Percentiles rank a stretch among this genome's conserved stretches.
These are phyloP conservation scores for Syngnathus scovelli DNA, from an alignment of 2,113 vertebrate species.

Conservation along the genomic window DNA sequence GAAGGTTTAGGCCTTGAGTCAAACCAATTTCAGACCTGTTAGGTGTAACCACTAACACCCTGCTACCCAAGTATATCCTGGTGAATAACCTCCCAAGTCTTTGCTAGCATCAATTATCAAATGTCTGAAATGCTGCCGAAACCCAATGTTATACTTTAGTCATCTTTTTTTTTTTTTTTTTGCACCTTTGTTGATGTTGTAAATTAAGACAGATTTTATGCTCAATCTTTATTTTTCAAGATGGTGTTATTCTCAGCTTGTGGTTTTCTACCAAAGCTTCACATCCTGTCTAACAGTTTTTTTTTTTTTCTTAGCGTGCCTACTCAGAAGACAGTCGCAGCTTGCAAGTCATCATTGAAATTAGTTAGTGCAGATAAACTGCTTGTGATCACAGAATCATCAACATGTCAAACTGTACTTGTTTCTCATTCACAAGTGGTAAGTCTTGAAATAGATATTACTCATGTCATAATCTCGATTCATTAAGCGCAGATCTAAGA, in stretches of 20 bases:
- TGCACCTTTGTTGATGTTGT: background rate
- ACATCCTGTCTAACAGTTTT: slow-evolving; percentile 53
- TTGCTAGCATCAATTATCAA: background rate
- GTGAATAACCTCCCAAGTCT: background rate
- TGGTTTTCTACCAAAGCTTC: slow-evolving; percentile 67
- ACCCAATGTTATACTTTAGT: background rate
- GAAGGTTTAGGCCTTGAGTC: background rate
- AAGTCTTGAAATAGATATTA: slow-evolving; percentile 25
- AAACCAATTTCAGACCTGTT: background rate
- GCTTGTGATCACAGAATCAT: background rate
- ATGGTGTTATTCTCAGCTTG: slow-evolving; percentile 29
- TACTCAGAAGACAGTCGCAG: background rate
- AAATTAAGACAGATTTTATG: no score
- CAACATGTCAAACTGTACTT: background rate
- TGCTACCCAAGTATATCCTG: background rate
- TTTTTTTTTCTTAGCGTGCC: background rate
- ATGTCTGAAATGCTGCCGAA: background rate
- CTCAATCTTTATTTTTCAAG: background rate
- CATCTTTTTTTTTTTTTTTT: background rate
- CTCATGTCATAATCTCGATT: no score
- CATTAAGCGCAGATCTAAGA: background rate
- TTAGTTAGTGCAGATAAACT: background rate
- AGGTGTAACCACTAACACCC: background rate
- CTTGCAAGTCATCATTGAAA: background rate
- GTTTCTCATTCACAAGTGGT: background rate